Base-by-base conservation (phyloP, 2,888 invertebrate genomes). In the Drosophila peninsularis region DNA sequence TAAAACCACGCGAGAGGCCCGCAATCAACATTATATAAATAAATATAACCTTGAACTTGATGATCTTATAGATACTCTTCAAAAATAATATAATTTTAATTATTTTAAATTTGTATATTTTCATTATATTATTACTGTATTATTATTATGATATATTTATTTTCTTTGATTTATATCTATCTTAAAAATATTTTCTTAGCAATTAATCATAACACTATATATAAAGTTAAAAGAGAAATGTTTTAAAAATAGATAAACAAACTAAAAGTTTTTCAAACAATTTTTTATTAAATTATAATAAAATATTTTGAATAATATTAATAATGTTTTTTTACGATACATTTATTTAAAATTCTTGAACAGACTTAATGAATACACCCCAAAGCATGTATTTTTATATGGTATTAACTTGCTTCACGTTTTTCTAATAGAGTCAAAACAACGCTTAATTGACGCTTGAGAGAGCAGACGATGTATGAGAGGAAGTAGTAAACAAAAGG, bases 361-460 rank as follows among this genome's bases (percentile, higher is more conserved):
- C 0, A n/a, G 4, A 0, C 5, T 5, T 6, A 37, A n/a, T 6
- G n/a, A 24, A 21, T 3, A 11, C n/a, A 21, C 10, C 19, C 6
- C 2, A 10, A 10, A 30, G 5, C 13, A 4, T 30, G 5, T 17
- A 4, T 30, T 5, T 14, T 13, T 11, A 17, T 1, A 27, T 6
- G 32, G n/a, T 7, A 13, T 6, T 4, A 5, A 10, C 24, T 30
- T 21, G 3, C 13, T 41, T 19, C 30, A 30, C 19, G 14, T 11
- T n/a, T 30, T 36, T 27, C 13, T n/a, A 37, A 37, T 53, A 21
- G 14, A 49, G 27, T 57, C 11, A 36, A 61, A 34, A 13, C 53
- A 49, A 34, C 0, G 37, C 41, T 14, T 49, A 65, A 63, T 17
- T 64, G 17, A 49, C 13, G 62, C 9, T 62, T 9, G 14, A 0